Percentiles rank a stretch among this genome's conserved stretches.
phyloP scores from a whole-genome alignment of 2,113 vertebrate species.

The Megaceryle maxima region DNA sequence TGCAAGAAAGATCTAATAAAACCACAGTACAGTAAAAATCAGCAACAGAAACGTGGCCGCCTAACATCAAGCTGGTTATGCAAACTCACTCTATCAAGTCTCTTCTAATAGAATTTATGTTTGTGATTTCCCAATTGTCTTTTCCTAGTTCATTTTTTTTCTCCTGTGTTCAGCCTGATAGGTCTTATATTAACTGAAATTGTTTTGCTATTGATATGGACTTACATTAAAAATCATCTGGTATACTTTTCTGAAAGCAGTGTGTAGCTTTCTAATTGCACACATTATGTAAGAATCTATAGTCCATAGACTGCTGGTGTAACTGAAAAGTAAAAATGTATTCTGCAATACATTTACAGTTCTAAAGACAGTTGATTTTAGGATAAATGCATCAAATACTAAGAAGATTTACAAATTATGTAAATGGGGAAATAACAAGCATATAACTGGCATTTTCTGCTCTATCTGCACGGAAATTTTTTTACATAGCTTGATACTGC shows the following conservation, averaged over 20 bases:
- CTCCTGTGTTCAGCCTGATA: not conserved
- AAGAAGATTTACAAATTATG: not conserved
- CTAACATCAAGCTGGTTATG: conserved; percentile 76
- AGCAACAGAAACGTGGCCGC: conserved; percentile 51
- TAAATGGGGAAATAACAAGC: conserved; percentile 77
- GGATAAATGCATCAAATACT: conserved; percentile 1
- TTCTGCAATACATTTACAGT: not conserved
- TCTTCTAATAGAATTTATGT: conserved; percentile 72
- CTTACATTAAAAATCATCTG: not conserved
- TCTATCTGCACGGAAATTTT: conserved; percentile 61
- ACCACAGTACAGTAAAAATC: conserved; percentile 4
- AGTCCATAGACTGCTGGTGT: not conserved
- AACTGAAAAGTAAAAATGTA: not conserved
- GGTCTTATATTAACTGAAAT: not conserved
- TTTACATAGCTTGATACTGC: conserved; percentile 14
- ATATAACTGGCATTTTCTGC: conserved; percentile 65
- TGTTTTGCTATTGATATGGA: not conserved
- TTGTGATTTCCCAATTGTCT: conserved; percentile 75
- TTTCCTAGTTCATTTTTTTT: not conserved
- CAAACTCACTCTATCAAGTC: conserved; percentile 69
- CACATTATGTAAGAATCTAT: not conserved
- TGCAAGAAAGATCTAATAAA: conserved; percentile 51
- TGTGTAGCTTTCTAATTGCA: not conserved
- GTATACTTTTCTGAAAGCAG: not conserved
- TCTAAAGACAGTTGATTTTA: conserved; percentile 6